Evolutionary conservation across 2,797 vertebrate genomes (phyloP).

Genomic region (Poeciliopsis paucimaculata): DNA sequence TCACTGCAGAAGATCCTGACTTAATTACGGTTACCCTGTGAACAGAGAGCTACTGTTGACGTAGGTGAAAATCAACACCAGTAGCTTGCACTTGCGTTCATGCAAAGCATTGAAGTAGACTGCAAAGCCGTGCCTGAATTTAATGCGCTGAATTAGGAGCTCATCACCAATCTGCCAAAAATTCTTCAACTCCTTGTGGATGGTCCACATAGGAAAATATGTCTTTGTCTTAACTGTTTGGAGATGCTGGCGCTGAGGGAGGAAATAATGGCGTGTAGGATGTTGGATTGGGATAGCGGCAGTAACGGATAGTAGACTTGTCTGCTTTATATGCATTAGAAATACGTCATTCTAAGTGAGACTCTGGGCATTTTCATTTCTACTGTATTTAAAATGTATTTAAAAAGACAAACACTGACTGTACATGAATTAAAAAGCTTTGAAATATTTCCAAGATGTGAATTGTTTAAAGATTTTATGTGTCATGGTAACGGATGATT

Average conservation of each 20-base stretch:
- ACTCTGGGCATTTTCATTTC: slow-evolving; percentile 51
- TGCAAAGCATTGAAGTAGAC: slow-evolving; percentile 67
- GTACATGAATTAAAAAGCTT: neutral
- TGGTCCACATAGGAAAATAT: slow-evolving; percentile 82
- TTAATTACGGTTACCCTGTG: slow-evolving; percentile 27
- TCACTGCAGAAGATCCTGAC: slow-evolving; percentile 31
- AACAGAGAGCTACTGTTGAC: slow-evolving; percentile 23
- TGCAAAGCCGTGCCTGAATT: slow-evolving; percentile 43
- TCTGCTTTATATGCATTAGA: slow-evolving; percentile 57
- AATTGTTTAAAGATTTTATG: neutral
- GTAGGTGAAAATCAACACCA: slow-evolving; percentile 39
- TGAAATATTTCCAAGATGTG: neutral
- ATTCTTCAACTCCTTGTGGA: slow-evolving; percentile 68
- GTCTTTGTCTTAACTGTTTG: slow-evolving; percentile 70
- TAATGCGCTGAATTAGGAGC: slow-evolving; percentile 73
- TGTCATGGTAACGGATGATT: neutral
- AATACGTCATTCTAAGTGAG: slow-evolving; percentile 60
- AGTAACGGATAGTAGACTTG: slow-evolving; percentile 33
- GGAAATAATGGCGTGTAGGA: slow-evolving; percentile 70
- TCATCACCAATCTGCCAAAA: slow-evolving; percentile 65
- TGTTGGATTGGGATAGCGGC: slow-evolving; percentile 68
- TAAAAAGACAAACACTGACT: slow-evolving; percentile 14
- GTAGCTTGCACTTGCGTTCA: slow-evolving; percentile 60
- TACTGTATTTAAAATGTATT: slow-evolving; percentile 48
- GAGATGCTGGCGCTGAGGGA: slow-evolving; percentile 66